Evolutionary conservation across 2,888 invertebrate genomes (phyloP), one percentile per base, ranked within the genome.

Genomic region (Gonocerus acuteangulatus): DNA sequence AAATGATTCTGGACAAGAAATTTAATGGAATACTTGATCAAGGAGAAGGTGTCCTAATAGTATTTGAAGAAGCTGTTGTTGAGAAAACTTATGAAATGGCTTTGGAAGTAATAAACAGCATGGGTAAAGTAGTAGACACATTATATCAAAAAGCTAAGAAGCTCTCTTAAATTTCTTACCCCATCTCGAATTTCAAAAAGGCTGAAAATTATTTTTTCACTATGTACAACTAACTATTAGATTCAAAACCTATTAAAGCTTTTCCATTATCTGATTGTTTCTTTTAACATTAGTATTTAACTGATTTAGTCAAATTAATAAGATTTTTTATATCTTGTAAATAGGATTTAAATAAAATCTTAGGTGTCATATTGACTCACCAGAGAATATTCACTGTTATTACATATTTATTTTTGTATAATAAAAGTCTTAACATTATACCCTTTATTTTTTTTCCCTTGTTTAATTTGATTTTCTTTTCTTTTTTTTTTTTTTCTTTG

Each of bases 81-180:
- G 97, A 99, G 75, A 93, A 94, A 75, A 97, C 97, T 18, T 99
- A 97, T 72, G 95, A 95, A 79, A 90, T 92, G 72, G 94, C 96
- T 61, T 79, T 99, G 73, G 95, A 95, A 75, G 95, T 95, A 65
- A 93, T 99, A 75, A 95, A 95, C 74, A 95, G 91, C 76, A 95
- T 99, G 95, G 95, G 96, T 71, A 96, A 96, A 82, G 99, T 99
- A 72, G 96, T 99, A 70, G 99, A 99, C 77, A 94, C 96, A 57
- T 83, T 99, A 70, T 99, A 97, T 80, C 94, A 95, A 81, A 96
- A 96, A 80, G 96, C 97, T 68, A 96, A 97, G 80, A 96, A 96
- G 78, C 83, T 99, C 3, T 68, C 68, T 59, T 68, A 67, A 67
- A 58, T 61, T 18, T 58, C 22, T 1, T 32, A 45, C 18, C 34